Evolutionary conservation across 2,797 vertebrate genomes (phyloP), one percentile per base, ranked within the genome.

Genomic region (Cyclura pinguis): DNA sequence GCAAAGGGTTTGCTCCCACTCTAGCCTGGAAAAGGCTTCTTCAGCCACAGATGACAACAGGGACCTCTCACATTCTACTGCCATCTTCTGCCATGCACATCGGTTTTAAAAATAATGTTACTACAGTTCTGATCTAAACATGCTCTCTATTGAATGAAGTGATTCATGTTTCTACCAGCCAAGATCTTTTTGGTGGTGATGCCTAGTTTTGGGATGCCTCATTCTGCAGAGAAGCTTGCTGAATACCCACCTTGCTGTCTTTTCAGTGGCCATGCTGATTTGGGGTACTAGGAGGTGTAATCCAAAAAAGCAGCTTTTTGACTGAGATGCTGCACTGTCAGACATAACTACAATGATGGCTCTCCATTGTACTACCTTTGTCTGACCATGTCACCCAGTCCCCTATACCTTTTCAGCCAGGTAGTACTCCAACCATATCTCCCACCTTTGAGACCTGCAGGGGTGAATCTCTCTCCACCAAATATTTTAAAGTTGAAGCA

Each of bases 81-180:
- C 64, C 92, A 59, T 10, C 86, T 27, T 50, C 89, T 77, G 89
- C 29, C 29, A 35, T 91, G 55, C 80, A 83, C 92, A n/a, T 52
- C 52, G 22, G 47, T 85, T 76, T 27, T n/a, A 20, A 85, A 85
- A 85, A 14, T 22, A 85, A 72, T 14, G 35, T 18, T 14, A n/a
- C 22, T 12, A 52, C 84, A 52, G 32, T 22, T 10, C 18, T 73
- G n/a, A 72, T 52, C 32, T n/a, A 20, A 52, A 35, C 35, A 64
- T 62, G 29, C 24, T 3, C 20, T 27, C 13, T 69, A 6, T 62
- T 64, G 42, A 64, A 50, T 47, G 62, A 69, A 29, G 27, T 50
- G 27, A 50, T 9, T 2, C 59, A 47, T 27, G 82, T 47, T 59
- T 35, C 81, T 64, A 64, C 62, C 27, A 13, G 62, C 35, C 35